Percentiles rank a stretch among this genome's conserved stretches.
phyloP scores from a whole-genome alignment of 2,113 vertebrate genomes.

The Crotalus helleri region DNA sequence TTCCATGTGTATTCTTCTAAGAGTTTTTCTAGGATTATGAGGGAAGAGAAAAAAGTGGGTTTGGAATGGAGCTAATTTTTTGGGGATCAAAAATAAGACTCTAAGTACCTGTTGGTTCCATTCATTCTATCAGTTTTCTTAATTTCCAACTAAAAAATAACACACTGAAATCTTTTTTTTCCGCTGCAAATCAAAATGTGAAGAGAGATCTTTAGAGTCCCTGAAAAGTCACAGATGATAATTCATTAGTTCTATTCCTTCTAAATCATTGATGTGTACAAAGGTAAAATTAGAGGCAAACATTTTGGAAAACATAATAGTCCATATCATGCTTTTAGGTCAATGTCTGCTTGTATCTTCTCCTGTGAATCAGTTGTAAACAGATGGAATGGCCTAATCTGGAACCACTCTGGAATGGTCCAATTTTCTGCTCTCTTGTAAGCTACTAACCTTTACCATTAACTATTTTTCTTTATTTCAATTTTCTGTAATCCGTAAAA shows the following conservation, averaged over 20 bases:
- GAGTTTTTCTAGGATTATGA: neutral
- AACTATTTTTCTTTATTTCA: neutral
- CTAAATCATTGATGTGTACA: too few species aligned
- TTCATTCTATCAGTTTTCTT: neutral
- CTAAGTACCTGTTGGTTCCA: neutral
- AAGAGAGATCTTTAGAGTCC: neutral
- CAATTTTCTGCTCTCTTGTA: neutral
- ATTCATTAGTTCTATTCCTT: neutral
- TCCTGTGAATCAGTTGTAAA: neutral
- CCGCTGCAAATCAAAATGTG: neutral
- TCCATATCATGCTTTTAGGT: too few species aligned
- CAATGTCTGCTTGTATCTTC: neutral
- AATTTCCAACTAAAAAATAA: neutral
- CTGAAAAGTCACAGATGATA: neutral
- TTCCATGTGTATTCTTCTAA: neutral
- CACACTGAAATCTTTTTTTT: neutral
- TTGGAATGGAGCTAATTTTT: neutral
- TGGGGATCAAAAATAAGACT: neutral
- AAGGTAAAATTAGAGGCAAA: too few species aligned
- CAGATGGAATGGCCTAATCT: neutral
- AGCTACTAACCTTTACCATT: neutral
- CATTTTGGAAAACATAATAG: too few species aligned
- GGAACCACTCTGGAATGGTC: neutral
- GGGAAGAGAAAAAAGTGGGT: neutral
- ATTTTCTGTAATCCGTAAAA: neutral